Base-by-base conservation (phyloP, 2,888 invertebrate species). In the Aphelenchoides bicaudatus region DNA sequence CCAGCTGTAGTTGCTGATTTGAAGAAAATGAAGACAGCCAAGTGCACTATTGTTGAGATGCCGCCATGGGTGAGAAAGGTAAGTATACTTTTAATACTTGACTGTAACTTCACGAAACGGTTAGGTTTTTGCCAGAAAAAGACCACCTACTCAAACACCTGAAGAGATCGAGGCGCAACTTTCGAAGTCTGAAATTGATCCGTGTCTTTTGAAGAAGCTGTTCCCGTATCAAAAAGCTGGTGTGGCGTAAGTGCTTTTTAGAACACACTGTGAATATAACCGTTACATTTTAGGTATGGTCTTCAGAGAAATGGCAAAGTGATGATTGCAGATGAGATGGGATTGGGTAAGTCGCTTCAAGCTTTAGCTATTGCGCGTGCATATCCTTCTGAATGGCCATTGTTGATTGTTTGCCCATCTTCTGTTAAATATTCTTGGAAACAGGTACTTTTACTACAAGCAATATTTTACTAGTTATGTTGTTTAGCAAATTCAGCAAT, bases 401-500 rank as follows among this genome's bases (percentile, higher is more conserved):
- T 96, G 48, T 84, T 98, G 1, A 87, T 98, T 54, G 88, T 91
- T 16, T 88, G 89, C 48, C 94, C 94, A 0, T 90, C 94, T 1
- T 90, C 91, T 6, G 89, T 93, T 81, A 79, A 82, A 56, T 81
- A 79, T 67, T 79, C 81, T 13, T 83, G 83, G 83, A 66, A 67
- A 54, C 54, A 62, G 31, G 74, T 71, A 28, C 21, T 64, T n/a
- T n/a, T n/a, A n/a, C n/a, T n/a, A n/a, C n/a, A n/a, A n/a, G n/a
- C n/a, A n/a, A n/a, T n/a, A n/a, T n/a, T n/a, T n/a, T n/a, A n/a
- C n/a, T n/a, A n/a, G n/a, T n/a, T n/a, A n/a, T n/a, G n/a, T n/a
- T n/a, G n/a, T 74, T 25, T 48, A 74, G 68, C 74, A 75, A 61
- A 57, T 77, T 73, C 67, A 81, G 39, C 70, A 71, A 28, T 76